These are phyloP conservation scores for Macroramphosus scolopax DNA, from an alignment of 2,797 vertebrate species.

Conservation along the genomic window DNA sequence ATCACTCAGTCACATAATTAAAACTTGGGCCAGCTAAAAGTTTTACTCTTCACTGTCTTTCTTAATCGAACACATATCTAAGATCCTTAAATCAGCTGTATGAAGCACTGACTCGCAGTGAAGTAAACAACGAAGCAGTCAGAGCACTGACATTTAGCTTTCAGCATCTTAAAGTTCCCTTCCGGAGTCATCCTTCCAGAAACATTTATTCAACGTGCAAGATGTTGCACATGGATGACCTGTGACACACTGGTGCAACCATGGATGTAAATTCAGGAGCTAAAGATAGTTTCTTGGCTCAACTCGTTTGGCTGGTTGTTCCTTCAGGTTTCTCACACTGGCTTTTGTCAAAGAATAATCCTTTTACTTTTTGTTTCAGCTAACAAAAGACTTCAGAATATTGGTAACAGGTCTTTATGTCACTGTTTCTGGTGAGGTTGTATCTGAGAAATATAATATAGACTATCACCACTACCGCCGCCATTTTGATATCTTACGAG, in stretches of 20 bases:
- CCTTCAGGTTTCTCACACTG: neutral
- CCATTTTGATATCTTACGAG: no score
- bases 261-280: conserved; percentile 24
- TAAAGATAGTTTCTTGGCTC: no score
- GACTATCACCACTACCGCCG: no score
- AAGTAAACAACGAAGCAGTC: conserved; percentile 41
- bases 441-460: no score
- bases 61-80: conserved; percentile 11
- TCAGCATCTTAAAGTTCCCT: conserved; percentile 36
- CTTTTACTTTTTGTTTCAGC: neutral
- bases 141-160: conserved; percentile 67
- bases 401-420: no score
- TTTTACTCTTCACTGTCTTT: neutral
- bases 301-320: neutral
- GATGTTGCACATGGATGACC: conserved; percentile 55
- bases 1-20: neutral
- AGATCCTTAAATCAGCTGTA: conserved; percentile 1
- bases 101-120: conserved; percentile 10
- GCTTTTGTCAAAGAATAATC: conserved; percentile 2
- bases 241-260: conserved; percentile 28
- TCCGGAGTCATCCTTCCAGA: conserved; percentile 50
- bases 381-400: no score
- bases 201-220: conserved; percentile 52
- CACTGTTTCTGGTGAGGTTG: no score
- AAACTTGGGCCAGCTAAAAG: neutral